Evolutionary conservation across 2,113 vertebrate species (phyloP), one percentile per base, ranked within the genome.

Genomic region (Larimichthys crocea): DNA sequence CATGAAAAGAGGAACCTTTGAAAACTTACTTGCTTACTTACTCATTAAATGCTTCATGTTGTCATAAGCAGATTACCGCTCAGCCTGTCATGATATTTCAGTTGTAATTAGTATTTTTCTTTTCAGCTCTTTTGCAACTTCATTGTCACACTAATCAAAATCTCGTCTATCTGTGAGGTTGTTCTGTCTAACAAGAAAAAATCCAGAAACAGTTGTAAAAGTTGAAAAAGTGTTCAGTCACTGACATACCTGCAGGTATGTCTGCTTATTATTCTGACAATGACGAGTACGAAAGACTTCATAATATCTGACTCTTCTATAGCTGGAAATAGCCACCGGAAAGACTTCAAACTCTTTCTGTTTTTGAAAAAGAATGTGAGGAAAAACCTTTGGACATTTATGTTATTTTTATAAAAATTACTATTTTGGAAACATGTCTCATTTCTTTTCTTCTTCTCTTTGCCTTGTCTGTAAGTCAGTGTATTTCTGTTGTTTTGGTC

Each of bases 281-380:
- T 59, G 19, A 74, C 20, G 6, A 20, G 53, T 9, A 61, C 84
- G 31, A 66, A 71, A 72, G 49, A 56, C 76, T 75, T 84, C 62
- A 72, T 40, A 69, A 76, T 79, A 70, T 70, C 62, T 74, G 65
- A 74, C 40, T 82, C 63, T 40, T 87, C 79, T 76, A 20, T 35
- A 44, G 78, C 89, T 87, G 65, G 67, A 90, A 91, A 92, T 89
- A 92, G 85, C 80, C 72, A 62, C 77, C 3, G 9, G 53, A 80
- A 78, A 14, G 14, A 84, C 81, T 85, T 89, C 83, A 87, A 85
- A 83, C 79, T 74, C 66, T 31, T 4, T 42, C 40, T 29, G 31
- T 53, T 76, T 42, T 42, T 71, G 71, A 3, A 77, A 84, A 73
- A 72, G 68, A 74, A 61, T 26, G 31, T 65, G 48, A 83, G 42